Evolutionary conservation across 1,140 invertebrate genomes (phyloP), one percentile per base, ranked within the genome.

Genomic region (Penaeus chinensis): DNA sequence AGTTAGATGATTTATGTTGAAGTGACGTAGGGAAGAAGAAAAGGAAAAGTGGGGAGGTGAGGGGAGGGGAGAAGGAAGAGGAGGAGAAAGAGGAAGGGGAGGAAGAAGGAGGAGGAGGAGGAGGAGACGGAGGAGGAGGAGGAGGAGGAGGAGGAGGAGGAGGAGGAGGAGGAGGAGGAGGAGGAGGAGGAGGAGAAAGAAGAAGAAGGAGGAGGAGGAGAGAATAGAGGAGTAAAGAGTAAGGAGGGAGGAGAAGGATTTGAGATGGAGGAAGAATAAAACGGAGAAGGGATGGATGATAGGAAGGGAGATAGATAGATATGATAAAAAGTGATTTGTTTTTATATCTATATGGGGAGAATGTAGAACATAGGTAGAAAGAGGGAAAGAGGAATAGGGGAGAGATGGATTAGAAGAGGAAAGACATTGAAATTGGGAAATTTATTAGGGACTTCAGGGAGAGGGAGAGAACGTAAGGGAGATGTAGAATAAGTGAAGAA

Each of bases 351-450:
- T 37, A 42, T 37, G 54, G 74, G 47, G 32, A 77, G 74, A 77
- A 54, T 16, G 32, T 32, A 37, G 22, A n/a, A 27, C 8, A 77
- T 22, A 77, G 74, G 54, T 37, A 77, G 74, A 77, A 16, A 77
- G 74, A 77, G 74, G n/a, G 32, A 77, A 24, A 42, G 74, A 47
- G 27, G 66, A 71, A 32, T 13, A 32, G 32, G 66, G 32, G 2
- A 71, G 66, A 71, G 66, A 71, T 24, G 32, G 66, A 71, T 24
- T 18, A n/a, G n/a, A 37, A 74, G 71, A 74, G 71, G 42, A 77
- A 77, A 77, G 37, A 77, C 54, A 37, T 19, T 22, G 54, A 77
- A 47, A 77, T 19, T n/a, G 74, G 74, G 2, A 77, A 77, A 77
- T 22, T 77, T 22, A 37, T 24, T 13, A 54, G 54, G 54, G 74